These are phyloP conservation scores for Drosophila kambysellisi DNA, from an alignment of 2,888 invertebrate species.

Conservation along the genomic window DNA sequence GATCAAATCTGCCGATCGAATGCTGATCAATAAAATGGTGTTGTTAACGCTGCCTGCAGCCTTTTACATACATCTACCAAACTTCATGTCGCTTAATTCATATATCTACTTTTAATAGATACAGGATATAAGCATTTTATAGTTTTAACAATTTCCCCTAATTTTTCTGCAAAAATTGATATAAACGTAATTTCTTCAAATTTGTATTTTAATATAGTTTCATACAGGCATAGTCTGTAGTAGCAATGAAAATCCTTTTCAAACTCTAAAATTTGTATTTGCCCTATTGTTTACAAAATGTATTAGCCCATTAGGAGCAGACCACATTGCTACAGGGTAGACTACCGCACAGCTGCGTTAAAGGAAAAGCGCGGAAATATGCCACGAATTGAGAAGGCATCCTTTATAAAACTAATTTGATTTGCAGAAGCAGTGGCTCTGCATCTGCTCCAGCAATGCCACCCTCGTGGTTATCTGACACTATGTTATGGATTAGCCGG, in stretches of 20 bases:
- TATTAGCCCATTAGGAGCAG: background rate
- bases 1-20: background rate
- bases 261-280: background rate
- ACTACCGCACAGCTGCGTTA: background rate
- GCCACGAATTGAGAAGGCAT: constrained; percentile 25
- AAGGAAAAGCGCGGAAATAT: constrained; percentile 21
- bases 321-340: constrained; percentile 5
- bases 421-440: constrained; percentile 37
- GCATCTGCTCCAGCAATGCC: background rate
- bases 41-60: background rate
- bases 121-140: background rate
- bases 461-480: background rate
- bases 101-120: background rate
- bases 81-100: background rate
- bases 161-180: background rate
- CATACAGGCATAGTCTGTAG: no score
- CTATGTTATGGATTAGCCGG: constrained; percentile 28
- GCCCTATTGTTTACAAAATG: background rate
- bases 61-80: background rate
- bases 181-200: background rate
- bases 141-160: background rate
- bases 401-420: constrained; percentile 64
- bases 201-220: background rate
- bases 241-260: background rate
- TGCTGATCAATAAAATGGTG: background rate